A percentile compares a stretch with the other conserved stretches of the same genome.
Conservation (phyloP, 2,888 invertebrate species). For the Gnatocerus cornutus region DNA sequence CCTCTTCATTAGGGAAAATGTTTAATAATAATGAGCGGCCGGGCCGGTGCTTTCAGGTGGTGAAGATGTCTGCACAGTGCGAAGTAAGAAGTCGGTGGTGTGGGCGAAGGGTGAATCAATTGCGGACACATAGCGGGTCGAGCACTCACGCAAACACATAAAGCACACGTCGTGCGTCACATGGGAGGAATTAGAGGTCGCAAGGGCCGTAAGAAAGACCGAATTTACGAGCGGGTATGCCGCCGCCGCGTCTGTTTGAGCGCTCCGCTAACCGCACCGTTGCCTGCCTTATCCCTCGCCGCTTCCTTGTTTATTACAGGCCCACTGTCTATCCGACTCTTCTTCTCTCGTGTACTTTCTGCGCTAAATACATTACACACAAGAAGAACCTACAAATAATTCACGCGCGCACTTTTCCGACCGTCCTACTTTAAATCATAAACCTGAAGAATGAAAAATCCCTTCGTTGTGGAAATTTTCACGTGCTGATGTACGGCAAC, state of each 20-base stretch:
- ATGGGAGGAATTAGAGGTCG: constrained; percentile 70
- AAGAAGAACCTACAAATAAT: constrained; percentile 53
- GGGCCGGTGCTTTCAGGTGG: no score
- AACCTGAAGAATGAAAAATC: constrained; percentile 40
- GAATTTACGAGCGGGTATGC: constrained; percentile 68
- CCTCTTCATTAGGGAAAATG: no score
- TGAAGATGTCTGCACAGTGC: constrained; percentile 35
- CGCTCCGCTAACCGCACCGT: constrained; percentile 63
- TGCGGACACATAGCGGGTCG: constrained; percentile 65
- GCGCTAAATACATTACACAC: constrained; percentile 56
- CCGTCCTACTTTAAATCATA: constrained; percentile 43
- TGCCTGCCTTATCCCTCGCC: constrained; percentile 54
- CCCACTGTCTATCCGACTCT: constrained; percentile 57
- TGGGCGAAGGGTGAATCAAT: constrained; percentile 65
- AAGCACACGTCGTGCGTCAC: constrained; percentile 70
- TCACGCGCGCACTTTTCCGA: constrained; percentile 46
- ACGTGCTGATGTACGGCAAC: constrained; percentile 34
- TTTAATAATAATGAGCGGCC: no score
- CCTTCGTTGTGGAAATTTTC: constrained; percentile 25
- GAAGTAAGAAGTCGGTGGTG: constrained; percentile 28
- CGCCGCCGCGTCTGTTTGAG: constrained; percentile 67
- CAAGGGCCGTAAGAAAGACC: constrained; percentile 69
- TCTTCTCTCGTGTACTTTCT: constrained; percentile 22
- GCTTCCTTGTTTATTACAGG: constrained; percentile 60
- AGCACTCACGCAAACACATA: constrained; percentile 70